Evolutionary conservation across 30 jellyfish, hydroid and myxozoan genomes (phyloP).

Genomic region (Rhopilema esculentum): DNA sequence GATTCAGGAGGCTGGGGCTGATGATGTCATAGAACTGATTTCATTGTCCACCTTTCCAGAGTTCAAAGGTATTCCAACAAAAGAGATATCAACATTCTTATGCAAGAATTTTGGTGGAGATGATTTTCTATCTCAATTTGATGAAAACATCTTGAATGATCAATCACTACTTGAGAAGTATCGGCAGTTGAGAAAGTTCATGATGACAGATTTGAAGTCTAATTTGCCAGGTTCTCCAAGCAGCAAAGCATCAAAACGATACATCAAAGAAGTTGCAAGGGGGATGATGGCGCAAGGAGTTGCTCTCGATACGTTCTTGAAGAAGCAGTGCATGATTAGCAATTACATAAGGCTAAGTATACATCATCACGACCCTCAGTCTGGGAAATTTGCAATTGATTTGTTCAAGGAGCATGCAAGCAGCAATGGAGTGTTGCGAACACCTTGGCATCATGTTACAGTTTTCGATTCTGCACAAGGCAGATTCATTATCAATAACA

Average conservation of each 20-base stretch:
- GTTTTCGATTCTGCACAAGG: slow-evolving; percentile 49
- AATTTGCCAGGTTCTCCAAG: slow-evolving; percentile 28
- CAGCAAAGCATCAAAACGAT: slow-evolving; percentile 16
- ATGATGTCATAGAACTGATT: slow-evolving; percentile 50
- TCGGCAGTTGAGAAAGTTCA: slow-evolving; percentile 36
- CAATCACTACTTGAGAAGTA: slow-evolving; percentile 30
- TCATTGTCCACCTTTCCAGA: slow-evolving; percentile 49
- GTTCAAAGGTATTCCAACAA: slow-evolving; percentile 12
- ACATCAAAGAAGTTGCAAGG: slow-evolving; percentile 36
- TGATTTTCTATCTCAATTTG: slow-evolving; percentile 1
- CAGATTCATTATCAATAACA: slow-evolving; percentile 34
- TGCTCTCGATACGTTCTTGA: slow-evolving; percentile 59
- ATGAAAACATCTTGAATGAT: not conserved
- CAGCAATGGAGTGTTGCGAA: slow-evolving; percentile 37
- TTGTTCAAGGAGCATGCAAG: slow-evolving; percentile 33
- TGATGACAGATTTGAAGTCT: slow-evolving; percentile 32
- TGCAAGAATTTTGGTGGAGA: slow-evolving; percentile 31
- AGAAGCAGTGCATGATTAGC: not conserved
- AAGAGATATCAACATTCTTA: slow-evolving; percentile 10
- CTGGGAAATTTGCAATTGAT: slow-evolving; percentile 66
- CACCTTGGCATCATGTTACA: slow-evolving; percentile 73
- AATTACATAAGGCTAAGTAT: slow-evolving; percentile 63
- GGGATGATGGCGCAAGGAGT: slow-evolving; percentile 79
- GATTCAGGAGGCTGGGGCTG: slow-evolving; percentile 46
- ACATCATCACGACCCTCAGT: slow-evolving; percentile 57